Percentiles rank a stretch among this genome's conserved stretches.
Evolutionary conservation across 2,113 vertebrate species (phyloP).

Genomic region (Bubo scandiacus): DNA sequence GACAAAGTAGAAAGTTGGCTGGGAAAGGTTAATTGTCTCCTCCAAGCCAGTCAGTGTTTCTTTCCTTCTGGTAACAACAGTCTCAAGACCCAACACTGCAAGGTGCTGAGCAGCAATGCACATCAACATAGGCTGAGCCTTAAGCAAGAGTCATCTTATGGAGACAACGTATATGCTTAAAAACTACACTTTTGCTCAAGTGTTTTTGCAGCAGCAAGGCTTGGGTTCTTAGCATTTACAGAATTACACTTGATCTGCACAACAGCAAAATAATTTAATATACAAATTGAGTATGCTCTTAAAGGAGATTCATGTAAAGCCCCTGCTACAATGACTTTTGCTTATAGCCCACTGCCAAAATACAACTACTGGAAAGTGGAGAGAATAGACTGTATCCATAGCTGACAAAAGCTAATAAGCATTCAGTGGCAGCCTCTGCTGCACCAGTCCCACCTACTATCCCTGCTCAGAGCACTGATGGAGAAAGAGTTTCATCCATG

Average conservation of each 20-base stretch:
- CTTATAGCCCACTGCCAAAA: conserved; percentile 21
- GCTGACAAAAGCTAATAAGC: conserved; percentile 32
- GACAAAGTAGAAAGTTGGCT: neutral
- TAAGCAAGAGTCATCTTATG: neutral
- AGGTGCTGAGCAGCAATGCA: neutral
- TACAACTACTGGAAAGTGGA: conserved; percentile 19
- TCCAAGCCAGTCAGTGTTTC: neutral
- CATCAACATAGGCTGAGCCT: neutral
- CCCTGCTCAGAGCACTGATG: neutral
- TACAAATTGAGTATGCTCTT: neutral
- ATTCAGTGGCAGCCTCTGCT: neutral
- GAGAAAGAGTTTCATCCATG: neutral
- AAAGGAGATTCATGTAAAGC: neutral
- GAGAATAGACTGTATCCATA: neutral
- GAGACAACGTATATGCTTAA: neutral
- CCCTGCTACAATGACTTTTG: neutral
- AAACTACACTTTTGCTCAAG: neutral
- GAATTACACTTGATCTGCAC: neutral
- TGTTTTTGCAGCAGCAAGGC: neutral
- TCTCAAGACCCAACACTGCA: neutral
- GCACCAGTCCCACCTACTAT: neutral
- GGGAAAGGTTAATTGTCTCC: neutral
- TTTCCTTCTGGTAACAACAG: neutral
- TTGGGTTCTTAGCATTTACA: neutral
- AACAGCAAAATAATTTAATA: neutral